These are phyloP conservation scores for Perithous albicinctus DNA, from an alignment of 2,888 invertebrate species.

Conservation along the genomic window DNA sequence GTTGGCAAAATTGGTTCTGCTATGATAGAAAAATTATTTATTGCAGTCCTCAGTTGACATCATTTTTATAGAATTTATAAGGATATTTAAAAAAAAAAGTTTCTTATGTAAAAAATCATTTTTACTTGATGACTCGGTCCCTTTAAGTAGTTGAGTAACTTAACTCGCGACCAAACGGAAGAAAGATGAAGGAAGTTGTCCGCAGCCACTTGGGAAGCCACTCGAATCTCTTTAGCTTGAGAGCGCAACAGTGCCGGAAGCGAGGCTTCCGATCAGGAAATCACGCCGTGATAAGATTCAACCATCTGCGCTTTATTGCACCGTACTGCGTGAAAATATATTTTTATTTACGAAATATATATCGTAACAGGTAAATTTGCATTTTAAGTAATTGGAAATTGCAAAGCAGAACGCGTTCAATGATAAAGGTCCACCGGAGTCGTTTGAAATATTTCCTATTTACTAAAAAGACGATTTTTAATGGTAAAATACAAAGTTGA, in stretches of 20 bases:
- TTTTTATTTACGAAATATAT: background rate
- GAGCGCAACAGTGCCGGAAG: constrained; percentile 62
- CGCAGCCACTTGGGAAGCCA: constrained; percentile 60
- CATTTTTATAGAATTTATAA: no score
- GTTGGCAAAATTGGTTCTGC: no score
- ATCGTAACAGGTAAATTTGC: background rate
- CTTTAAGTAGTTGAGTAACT: constrained; percentile 1
- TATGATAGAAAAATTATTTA: no score
- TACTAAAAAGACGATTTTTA: background rate
- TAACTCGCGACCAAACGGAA: constrained; percentile 10
- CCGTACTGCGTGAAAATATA: background rate
- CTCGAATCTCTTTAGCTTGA: constrained; percentile 67
- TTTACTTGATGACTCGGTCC: no score
- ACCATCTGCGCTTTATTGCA: constrained; percentile 31
- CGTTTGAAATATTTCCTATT: background rate
- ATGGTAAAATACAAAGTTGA: no score
- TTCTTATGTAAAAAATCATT: no score
- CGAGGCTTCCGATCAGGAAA: constrained; percentile 64
- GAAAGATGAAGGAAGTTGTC: constrained; percentile 49
- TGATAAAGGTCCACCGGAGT: background rate
- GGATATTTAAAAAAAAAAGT: no score
- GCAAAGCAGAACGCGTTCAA: background rate
- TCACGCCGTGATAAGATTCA: constrained; percentile 34
- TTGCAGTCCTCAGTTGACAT: no score
- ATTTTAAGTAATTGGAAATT: background rate